Conservation (phyloP, 2,888 invertebrate species). For the Lypha dubia region DNA sequence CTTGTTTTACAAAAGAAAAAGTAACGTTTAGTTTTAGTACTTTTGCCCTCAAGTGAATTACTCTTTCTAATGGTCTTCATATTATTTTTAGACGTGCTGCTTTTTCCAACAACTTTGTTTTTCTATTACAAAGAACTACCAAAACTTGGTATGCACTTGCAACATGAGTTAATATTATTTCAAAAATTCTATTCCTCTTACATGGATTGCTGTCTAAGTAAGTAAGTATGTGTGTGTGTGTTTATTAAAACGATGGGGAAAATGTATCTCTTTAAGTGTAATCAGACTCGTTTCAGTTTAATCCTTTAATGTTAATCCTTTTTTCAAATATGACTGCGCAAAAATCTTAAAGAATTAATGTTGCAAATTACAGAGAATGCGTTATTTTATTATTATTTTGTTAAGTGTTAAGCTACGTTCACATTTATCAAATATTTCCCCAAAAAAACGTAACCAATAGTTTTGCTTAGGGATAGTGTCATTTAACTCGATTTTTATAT, state of each 20-base stretch:
- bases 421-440: too few relatives aligned
- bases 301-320: background rate
- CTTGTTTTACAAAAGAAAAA: background rate
- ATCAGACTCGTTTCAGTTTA: slow-evolving; percentile 23
- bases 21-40: slow-evolving; percentile 9
- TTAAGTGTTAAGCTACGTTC: too few relatives aligned
- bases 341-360: background rate
- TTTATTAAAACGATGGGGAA: background rate
- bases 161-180: slow-evolving; percentile 34
- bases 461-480: too few relatives aligned
- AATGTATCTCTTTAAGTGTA: slow-evolving; percentile 33
- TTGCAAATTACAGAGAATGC: background rate
- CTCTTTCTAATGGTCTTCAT: slow-evolving; percentile 38
- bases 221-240: slow-evolving; percentile 10
- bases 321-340: slow-evolving; percentile 4
- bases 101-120: background rate
- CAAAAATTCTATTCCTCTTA: background rate
- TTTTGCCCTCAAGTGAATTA: slow-evolving; percentile 26
- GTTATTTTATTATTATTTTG: background rate
- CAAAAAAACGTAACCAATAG: too few relatives aligned
- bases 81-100: slow-evolving; percentile 48
- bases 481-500: too few relatives aligned
- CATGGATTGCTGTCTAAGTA: background rate
- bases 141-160: background rate
- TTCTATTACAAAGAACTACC: background rate